These are phyloP conservation scores for Saccopteryx leptura DNA, from an alignment of 2,113 vertebrate genomes.

Conservation along the genomic window DNA sequence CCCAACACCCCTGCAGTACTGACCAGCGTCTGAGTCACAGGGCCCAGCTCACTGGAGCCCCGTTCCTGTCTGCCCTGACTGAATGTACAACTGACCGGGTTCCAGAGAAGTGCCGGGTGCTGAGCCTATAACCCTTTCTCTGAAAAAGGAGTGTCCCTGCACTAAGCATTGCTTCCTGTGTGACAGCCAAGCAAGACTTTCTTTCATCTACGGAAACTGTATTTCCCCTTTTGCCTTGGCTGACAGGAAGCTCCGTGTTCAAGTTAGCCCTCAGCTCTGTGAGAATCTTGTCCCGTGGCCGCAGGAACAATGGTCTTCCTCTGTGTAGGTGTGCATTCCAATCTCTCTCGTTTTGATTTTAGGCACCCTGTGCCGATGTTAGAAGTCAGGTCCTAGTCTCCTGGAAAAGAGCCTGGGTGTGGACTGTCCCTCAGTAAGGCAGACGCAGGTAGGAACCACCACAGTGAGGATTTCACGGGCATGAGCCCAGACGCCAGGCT, in stretches of 20 bases:
- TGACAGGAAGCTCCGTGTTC: conserved; percentile 34
- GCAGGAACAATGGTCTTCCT: background rate
- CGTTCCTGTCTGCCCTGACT: background rate
- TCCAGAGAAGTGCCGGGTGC: background rate
- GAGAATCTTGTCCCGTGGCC: background rate
- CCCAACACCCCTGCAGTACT: background rate
- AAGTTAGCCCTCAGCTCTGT: background rate
- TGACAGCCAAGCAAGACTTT: background rate
- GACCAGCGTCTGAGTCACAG: background rate
- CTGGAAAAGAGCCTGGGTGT: background rate
- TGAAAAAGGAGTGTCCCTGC: background rate
- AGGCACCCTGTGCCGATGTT: background rate
- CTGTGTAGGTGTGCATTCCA: background rate
- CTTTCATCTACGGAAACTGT: background rate
- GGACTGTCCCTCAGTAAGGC: background rate
- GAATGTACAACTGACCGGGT: too few species aligned
- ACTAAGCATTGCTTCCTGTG: conserved; percentile 16
- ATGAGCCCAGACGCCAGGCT: background rate
- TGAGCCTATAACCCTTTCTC: background rate
- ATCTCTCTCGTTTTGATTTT: background rate
- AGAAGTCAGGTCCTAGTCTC: background rate
- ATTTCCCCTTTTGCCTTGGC: conserved; percentile 33
- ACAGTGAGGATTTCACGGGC: background rate
- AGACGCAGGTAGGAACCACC: background rate
- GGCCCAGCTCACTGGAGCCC: background rate